A percentile compares a stretch with the other conserved stretches of the same genome.
Evolutionary conservation across 2,113 vertebrate species (phyloP).

Genomic region (Gasterosteus aculeatus): DNA sequence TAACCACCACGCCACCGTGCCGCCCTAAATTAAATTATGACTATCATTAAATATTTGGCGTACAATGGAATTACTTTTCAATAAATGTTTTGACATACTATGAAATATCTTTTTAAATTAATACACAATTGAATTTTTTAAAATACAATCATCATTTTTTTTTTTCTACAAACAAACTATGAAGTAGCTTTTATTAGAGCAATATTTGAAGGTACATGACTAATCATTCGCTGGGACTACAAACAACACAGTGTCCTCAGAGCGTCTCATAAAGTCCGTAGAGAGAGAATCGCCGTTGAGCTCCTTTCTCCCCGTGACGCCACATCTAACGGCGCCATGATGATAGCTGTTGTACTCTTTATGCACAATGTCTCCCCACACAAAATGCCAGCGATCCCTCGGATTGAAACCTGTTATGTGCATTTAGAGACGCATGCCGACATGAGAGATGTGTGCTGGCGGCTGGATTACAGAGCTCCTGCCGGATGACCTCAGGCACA

Average conservation of each 20-base stretch:
- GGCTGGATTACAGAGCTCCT: slow-evolving; percentile 62
- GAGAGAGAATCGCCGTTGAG: not conserved
- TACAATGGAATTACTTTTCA: too few species aligned
- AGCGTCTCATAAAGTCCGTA: not conserved
- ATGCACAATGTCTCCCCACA: slow-evolving; percentile 18
- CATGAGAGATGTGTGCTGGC: slow-evolving; percentile 47
- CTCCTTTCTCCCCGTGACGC: not conserved
- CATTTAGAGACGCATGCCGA: slow-evolving; percentile 53
- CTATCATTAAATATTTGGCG: not conserved
- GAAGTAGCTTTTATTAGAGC: too few species aligned
- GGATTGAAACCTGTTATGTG: slow-evolving; percentile 52
- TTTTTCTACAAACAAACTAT: too few species aligned
- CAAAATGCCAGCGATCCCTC: slow-evolving; percentile 39
- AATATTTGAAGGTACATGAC: not conserved
- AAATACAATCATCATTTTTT: too few species aligned
- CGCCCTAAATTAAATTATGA: not conserved
- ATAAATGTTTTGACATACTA: too few species aligned
- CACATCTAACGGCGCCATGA: not conserved
- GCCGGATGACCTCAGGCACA: slow-evolving; percentile 52
- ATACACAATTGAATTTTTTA: too few species aligned
- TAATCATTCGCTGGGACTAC: not conserved
- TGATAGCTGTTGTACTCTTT: not conserved
- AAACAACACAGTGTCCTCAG: not conserved
- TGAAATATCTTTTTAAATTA: too few species aligned
- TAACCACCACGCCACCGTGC: too few species aligned